Percentiles rank a stretch among this genome's conserved stretches.
phyloP scores from a whole-genome alignment of 2,888 invertebrate species.

The Pyralis farinalis region DNA sequence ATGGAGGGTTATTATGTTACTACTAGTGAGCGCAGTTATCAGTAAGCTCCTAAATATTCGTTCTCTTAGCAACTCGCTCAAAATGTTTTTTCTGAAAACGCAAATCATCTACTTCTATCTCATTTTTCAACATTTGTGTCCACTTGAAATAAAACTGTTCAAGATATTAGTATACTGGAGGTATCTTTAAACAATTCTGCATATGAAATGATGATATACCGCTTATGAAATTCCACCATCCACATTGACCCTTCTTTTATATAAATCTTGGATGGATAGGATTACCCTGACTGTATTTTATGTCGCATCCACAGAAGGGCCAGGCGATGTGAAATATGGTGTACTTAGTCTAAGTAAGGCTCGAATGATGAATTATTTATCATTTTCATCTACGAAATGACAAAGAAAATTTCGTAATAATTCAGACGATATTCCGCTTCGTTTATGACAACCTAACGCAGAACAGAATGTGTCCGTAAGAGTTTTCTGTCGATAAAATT shows the following conservation, averaged over 20 bases:
- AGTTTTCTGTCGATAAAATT: background rate
- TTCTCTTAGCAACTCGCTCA: no score
- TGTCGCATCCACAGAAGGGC: conserved; percentile 70
- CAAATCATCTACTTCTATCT: no score
- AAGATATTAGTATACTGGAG: no score
- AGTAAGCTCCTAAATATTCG: no score
- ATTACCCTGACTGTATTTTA: conserved; percentile 75
- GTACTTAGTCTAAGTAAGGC: conserved; percentile 75
- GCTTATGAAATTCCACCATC: conserved; percentile 65
- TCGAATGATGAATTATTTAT: conserved; percentile 75
- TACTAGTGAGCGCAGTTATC: no score
- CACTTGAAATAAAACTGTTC: no score
- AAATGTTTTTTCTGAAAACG: no score
- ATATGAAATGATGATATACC: conserved; percentile 55
- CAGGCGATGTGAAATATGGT: conserved; percentile 67
- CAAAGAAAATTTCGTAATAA: conserved; percentile 50
- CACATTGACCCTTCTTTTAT: conserved; percentile 65
- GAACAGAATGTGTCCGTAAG: conserved; percentile 6
- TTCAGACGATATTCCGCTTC: conserved; percentile 33
- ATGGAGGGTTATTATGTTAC: no score
- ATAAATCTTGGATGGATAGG: conserved; percentile 77
- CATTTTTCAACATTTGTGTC: no score
- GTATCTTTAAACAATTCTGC: conserved; percentile 49
- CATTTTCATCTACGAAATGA: conserved; percentile 56
- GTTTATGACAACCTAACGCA: conserved; percentile 23